These are phyloP conservation scores for Botia kubotai DNA, from an alignment of 2,797 vertebrate species.

Conservation along the genomic window DNA sequence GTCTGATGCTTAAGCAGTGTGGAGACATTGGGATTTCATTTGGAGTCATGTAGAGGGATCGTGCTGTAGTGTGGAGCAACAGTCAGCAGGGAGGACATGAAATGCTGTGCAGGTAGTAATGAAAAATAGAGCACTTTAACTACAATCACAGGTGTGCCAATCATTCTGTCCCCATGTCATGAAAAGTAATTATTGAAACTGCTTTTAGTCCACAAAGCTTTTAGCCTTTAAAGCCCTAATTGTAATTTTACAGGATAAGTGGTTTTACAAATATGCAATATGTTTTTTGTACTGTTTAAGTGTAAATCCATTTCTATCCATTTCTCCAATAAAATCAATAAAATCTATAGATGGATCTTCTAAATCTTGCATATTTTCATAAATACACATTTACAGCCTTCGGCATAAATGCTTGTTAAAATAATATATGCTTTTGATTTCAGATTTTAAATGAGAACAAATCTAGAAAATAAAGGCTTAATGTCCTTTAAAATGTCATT, in stretches of 20 bases:
- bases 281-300: not conserved
- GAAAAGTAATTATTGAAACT: not conserved
- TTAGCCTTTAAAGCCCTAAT: not conserved
- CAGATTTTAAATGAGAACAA: no score
- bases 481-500: no score
- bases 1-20: conserved; percentile 43
- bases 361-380: no score
- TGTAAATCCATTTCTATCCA: not conserved
- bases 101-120: conserved; percentile 21
- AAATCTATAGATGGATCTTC: no score
- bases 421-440: no score
- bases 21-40: conserved; percentile 54
- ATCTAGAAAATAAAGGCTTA: no score
- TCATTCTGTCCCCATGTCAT: not conserved
- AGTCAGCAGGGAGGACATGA: conserved; percentile 15
- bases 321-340: no score
- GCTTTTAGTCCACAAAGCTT: not conserved
- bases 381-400: no score
- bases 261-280: no score
- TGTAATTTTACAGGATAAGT: not conserved
- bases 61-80: conserved; percentile 17
- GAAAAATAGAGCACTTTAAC: conserved; percentile 5
- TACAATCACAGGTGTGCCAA: conserved; percentile 2
- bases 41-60: conserved; percentile 31
- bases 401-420: no score